phyloP scores from a whole-genome alignment of 1,140 invertebrate species.

The Eumeta japonica region DNA sequence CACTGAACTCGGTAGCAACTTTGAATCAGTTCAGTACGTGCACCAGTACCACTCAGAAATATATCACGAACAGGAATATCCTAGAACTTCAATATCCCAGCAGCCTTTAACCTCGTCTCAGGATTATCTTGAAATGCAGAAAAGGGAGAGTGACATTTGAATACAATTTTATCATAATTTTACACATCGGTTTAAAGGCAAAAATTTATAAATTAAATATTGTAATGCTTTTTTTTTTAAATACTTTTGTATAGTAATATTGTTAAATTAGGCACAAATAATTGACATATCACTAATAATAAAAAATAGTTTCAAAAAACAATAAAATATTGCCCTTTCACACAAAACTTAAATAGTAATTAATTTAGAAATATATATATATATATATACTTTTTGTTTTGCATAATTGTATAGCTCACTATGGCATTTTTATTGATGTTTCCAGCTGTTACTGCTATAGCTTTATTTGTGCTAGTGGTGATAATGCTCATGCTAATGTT shows the following conservation, averaged over 20 bases:
- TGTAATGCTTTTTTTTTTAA: no score
- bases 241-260: no score
- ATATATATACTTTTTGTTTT: no score
- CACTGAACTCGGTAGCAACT: constrained; percentile 66
- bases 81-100: constrained; percentile 31
- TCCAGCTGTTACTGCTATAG: constrained; percentile 70
- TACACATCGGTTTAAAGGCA: constrained; percentile 17
- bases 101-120: constrained; percentile 47
- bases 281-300: no score
- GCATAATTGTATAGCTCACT: no score
- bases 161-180: no score
- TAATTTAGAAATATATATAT: no score
- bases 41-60: constrained; percentile 30
- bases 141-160: constrained; percentile 81
- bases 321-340: no score
- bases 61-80: constrained; percentile 29
- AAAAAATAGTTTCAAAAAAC: no score
- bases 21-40: constrained; percentile 25
- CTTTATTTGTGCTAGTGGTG: constrained; percentile 70
- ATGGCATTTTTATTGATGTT: constrained; percentile 73
- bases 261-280: no score
- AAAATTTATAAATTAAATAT: not conserved
- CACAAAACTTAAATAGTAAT: no score
- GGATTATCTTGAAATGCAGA: constrained; percentile 74
- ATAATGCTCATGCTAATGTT: constrained; percentile 73